Evolutionary conservation across 2,888 invertebrate species (phyloP).

Genomic region (Callyntrura sp.): DNA sequence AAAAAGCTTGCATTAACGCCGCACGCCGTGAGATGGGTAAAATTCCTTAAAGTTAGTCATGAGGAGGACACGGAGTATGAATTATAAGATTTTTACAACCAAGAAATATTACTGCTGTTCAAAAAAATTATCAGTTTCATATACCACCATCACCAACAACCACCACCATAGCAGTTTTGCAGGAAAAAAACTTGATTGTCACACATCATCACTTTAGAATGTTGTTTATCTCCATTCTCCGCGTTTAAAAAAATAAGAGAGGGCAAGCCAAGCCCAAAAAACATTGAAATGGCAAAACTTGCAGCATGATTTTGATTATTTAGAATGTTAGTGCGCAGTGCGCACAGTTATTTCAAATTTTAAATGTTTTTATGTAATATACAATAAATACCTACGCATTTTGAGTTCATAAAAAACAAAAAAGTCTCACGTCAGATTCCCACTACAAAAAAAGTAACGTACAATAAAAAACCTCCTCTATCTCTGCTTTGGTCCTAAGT

Average conservation of each 20-base stretch:
- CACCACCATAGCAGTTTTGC: not conserved
- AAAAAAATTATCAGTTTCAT: conserved; percentile 32
- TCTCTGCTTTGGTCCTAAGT: not conserved
- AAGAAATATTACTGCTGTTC: conserved; percentile 49
- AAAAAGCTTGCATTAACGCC: not conserved
- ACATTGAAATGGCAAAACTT: not conserved
- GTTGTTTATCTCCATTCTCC: conserved; percentile 45
- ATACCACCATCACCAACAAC: not conserved
- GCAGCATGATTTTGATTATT: conserved; percentile 12
- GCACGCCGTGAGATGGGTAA: not conserved
- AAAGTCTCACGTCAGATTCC: conserved; percentile 36
- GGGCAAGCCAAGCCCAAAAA: conserved; percentile 51
- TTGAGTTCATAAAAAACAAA: not conserved
- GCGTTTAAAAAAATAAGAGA: conserved; percentile 24
- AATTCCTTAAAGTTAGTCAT: not conserved
- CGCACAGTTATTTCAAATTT: not conserved
- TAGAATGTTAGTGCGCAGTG: not conserved
- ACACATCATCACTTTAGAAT: conserved; percentile 66
- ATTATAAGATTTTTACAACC: conserved; percentile 58
- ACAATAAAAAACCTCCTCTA: not conserved
- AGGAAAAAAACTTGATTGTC: conserved; percentile 27
- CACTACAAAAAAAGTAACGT: conserved; percentile 13
- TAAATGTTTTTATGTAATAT: not conserved
- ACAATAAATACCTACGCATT: too few relatives aligned
- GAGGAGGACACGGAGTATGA: not conserved